Conservation (phyloP, 2,113 vertebrate genomes). For the Oryzias melastigma region DNA sequence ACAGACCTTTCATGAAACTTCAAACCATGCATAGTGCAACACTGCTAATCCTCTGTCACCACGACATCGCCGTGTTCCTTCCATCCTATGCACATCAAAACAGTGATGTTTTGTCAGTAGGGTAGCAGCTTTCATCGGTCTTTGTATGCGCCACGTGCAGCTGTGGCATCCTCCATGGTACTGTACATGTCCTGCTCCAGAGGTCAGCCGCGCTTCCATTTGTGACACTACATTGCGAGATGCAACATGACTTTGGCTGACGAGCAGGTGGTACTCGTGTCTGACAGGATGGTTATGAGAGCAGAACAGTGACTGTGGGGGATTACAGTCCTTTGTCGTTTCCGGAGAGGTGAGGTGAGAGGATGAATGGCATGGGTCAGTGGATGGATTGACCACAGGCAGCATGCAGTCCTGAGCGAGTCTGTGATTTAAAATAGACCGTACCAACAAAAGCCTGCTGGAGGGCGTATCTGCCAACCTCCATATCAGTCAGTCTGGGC, state of each 20-base stretch:
- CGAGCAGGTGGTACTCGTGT: constrained; percentile 46
- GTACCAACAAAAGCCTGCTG: constrained; percentile 34
- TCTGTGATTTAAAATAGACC: constrained; percentile 66
- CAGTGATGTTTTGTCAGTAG: constrained; percentile 64
- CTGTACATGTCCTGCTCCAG: constrained; percentile 40
- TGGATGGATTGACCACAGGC: constrained; percentile 48
- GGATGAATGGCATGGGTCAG: constrained; percentile 47
- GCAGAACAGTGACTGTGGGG: constrained; percentile 43
- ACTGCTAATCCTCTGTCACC: constrained; percentile 40
- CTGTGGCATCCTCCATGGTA: constrained; percentile 40
- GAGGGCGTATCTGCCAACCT: constrained; percentile 54
- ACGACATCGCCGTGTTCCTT: constrained; percentile 50
- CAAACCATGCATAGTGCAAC: constrained; percentile 50
- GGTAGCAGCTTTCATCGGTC: constrained; percentile 71
- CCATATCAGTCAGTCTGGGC: constrained; percentile 50
- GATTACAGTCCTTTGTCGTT: constrained; percentile 44
- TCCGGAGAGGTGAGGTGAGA: constrained; percentile 52
- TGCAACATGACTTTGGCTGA: constrained; percentile 51
- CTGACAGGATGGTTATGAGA: constrained; percentile 24
- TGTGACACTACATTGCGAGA: constrained; percentile 50
- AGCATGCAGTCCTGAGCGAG: constrained; percentile 48
- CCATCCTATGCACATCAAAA: constrained; percentile 75
- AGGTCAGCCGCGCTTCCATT: constrained; percentile 41
- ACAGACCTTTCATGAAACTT: constrained; percentile 53
- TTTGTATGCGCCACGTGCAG: constrained; percentile 59